Base-by-base conservation (phyloP, 2,113 vertebrate genomes). In the Platysternon megacephalum region DNA sequence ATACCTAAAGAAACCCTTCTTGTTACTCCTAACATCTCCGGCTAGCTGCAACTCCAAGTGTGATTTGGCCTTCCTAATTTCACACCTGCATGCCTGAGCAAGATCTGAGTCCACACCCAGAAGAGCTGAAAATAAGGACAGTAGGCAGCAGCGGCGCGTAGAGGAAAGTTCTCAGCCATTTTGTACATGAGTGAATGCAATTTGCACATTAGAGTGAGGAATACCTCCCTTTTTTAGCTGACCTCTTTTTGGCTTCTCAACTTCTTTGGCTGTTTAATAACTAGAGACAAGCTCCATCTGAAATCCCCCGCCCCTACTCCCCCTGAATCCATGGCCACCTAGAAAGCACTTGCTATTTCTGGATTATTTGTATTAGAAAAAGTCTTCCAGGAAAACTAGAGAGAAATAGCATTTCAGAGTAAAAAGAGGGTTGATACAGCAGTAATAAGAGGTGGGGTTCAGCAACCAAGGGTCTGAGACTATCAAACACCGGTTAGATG, bases 211-310 rank as follows among this genome's bases (percentile, higher is more conserved):
- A 95, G 87, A 94, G 90, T 90, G 93, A 96, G 86, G 92, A 95
- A 68, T 93, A 80, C n/a, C 82, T 95, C 81, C 96, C 95, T 97
- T 88, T 97, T 96, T 95, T 65, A 95, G 52, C 89, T 97, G 97
- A 97, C 95, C 93, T 96, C 91, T 90, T 97, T 95, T 87, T 97
- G 93, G 85, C 94, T 94, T 95, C 86, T 97, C 94, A 92, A 89
- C 91, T 96, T 93, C 92, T 92, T 96, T 86, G 78, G 49, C 93
- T 95, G 80, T 96, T 91, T 97, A 22, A 88, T 82, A 95, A 91
- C 72, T 65, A 93, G 94, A 96, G 91, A 97, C 89, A 92, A 93
- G 61, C 44, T 56, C 80, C 91, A 52, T 95, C 96, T 92, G 92
- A 80, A 95, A 94, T 94, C 86, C 82, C 90, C 91, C 91, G 53